Base-by-base conservation (phyloP, 2,797 vertebrate species). In the Tangara arthus region DNA sequence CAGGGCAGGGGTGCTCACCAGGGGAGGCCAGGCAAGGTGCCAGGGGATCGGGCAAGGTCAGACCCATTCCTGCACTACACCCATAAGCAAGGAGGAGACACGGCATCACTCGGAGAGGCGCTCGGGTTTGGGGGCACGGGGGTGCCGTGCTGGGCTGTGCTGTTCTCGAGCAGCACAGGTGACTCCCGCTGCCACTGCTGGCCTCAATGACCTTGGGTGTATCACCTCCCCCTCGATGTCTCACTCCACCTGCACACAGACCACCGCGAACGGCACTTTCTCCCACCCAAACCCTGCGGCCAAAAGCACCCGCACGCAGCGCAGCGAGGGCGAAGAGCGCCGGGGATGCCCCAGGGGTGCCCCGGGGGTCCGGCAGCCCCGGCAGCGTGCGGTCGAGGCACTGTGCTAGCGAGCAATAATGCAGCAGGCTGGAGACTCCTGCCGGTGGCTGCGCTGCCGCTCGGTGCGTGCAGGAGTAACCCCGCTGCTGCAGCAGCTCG, bases 351-450 rank as follows among this genome's bases (percentile, higher is more conserved):
- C 59, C 13, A 3, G n/a, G 34, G 28, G 9, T 60, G 24, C 22
- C 81, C 63, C 3, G 11, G 69, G 79, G 69, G 63, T 77, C 76
- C 30, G 2, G 70, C 37, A 65, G 81, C 77, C 65, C 76, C 35
- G 11, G 55, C 80, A 85, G 91, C 44, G 2, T 7, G 11, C 20
- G 4, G 46, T 44, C 76, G 28, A 77, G 69, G 69, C 39, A 7
- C 86, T 61, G 93, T 75, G 57, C 86, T 55, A 81, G 46, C 12
- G 24, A 86, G 76, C 75, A 57, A 44, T 32, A 94, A 94, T 92
- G 83, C 97, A 97, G 96, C 93, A 95, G 95, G 90, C 82, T 18
- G 92, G 83, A 73, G 78, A 87, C 92, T 87, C 91, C 94, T 89
- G 94, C 84, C 81, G 81, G 89, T 17, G 55, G 66, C 90, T 88